Evolutionary conservation across 1,140 invertebrate genomes (phyloP), one percentile per base, ranked within the genome.

Genomic region (Drosophila nannoptera): DNA sequence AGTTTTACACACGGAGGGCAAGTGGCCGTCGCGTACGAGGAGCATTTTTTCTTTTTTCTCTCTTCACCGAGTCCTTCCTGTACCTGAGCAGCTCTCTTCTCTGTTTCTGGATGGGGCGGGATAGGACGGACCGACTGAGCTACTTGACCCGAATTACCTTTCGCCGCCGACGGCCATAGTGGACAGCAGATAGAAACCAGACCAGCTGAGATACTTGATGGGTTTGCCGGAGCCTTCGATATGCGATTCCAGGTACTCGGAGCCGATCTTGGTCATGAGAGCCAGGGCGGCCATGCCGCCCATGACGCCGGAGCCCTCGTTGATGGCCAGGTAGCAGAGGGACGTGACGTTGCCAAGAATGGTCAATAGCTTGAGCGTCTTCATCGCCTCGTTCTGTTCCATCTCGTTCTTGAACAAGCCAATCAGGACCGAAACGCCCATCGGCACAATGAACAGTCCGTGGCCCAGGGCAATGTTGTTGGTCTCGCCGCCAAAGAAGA

Each of bases 311-410:
- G 73, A 86, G 43, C 48, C 59, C 48, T 88, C 87, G 45, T 88
- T 88, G 38, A 88, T 64, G 2, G 87, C 62, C 43, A 87, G 50
- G 11, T 67, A 88, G 7, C 63, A n/a, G 7, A 88, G 46, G 0
- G 87, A 86, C 0, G 87, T 78, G 3, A 88, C 69, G 33, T 87
- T 88, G 8, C 87, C 87, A 69, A 88, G 38, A 0, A 88, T 31
- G 33, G 87, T 82, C 5, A 88, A 32, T 4, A 73, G 60, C 52
- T 83, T 87, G 3, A 88, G 40, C 0, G 81, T 87, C 0, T 68
- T 36, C 4, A 38, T 4, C 2, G 65, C 33, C 0, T 74, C 73
- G 0, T 45, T 38, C 14, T 66, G 73, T 0, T 36, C 53, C 0
- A 7, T 16, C 5, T 58, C 49, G 29, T 14, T 33, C 69, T 71